These are phyloP conservation scores for Caenorhabditis parvicauda DNA, from an alignment of 2,888 invertebrate species.

Conservation along the genomic window DNA sequence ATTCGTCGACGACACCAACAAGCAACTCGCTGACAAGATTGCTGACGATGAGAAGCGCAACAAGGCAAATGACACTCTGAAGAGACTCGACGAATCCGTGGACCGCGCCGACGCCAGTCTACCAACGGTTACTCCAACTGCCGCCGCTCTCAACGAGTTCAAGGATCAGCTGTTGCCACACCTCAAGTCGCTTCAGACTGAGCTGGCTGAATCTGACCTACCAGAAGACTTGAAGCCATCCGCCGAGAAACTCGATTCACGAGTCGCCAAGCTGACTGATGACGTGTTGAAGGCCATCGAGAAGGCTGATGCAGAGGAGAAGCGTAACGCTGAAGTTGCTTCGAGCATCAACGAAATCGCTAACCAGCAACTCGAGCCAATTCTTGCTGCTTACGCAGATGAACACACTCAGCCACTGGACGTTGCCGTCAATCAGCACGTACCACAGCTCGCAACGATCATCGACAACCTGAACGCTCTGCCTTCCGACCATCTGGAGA, in stretches of 20 bases:
- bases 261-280: constrained; percentile 19
- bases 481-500: neutral
- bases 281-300: constrained; percentile 20
- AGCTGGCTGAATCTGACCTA: neutral
- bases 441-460: constrained; percentile 13
- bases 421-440: constrained; percentile 20
- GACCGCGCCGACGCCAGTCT: constrained; percentile 23
- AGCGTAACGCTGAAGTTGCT: constrained; percentile 21
- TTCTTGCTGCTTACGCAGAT: too few species aligned
- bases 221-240: constrained; percentile 1
- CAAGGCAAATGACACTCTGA: constrained; percentile 25
- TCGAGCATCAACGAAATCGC: constrained; percentile 17
- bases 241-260: constrained; percentile 10
- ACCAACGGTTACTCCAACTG: constrained; percentile 14
- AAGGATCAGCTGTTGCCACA: constrained; percentile 11
- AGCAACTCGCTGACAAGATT: too few species aligned
- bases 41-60: constrained; percentile 24
- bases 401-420: constrained; percentile 22
- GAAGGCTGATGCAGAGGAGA: constrained; percentile 22
- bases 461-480: constrained; percentile 5
- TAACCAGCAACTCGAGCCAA: too few species aligned
- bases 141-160: constrained; percentile 14
- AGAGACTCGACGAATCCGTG: constrained; percentile 24
- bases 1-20: too few species aligned
- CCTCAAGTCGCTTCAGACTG: neutral